Base-by-base conservation (phyloP, 1,140 invertebrate genomes). In the Thaumatotibia leucotreta region DNA sequence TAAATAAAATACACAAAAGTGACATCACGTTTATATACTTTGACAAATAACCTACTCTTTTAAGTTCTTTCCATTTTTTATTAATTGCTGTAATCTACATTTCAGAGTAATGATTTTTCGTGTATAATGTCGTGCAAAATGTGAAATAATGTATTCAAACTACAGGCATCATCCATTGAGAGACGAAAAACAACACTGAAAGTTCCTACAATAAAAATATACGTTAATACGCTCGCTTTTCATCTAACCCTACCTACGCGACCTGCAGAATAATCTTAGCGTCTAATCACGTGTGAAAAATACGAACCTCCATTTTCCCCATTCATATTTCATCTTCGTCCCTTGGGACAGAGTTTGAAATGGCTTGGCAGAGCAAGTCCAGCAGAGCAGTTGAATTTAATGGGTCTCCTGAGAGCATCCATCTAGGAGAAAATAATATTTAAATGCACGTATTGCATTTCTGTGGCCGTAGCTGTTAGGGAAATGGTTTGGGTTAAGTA, bases 351-450 rank as follows among this genome's bases (percentile, higher is more conserved):
- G 27, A 58, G 24, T 58, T n/a, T 24, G 4, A 0, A 58, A 14
- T 20, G 6, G 52, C 23, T 29, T 58, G 24, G 24, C 14, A 31
- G n/a, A 24, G 11, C 24, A 14, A 31, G 11, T 27, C 50, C 23
- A 52, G 50, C n/a, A 27, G 50, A 27, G 52, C 52, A 58, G 27
- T 58, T 58, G 52, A 58, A 58, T 58, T 58, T 58, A 58, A 58
- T 58, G 52, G 27, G n/a, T 14, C 52, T 27, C 52, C 1, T 14
- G 24, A 27, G 52, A 58, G 23, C 24, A 58, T 58, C 52, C 52
- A 27, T 58, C 52, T 27, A 45, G 5, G 24, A 58, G 52, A 27
- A 27, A 58, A 58, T 52, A 52, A 52, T 58, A 58, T 58, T 58
- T 27, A 58, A 58, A 58, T 58, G 52, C n/a, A 9, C 14, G 39